These are phyloP conservation scores for Cyphomyrus plagiostoma DNA, from an alignment of 2,113 vertebrate species.

Conservation along the genomic window DNA sequence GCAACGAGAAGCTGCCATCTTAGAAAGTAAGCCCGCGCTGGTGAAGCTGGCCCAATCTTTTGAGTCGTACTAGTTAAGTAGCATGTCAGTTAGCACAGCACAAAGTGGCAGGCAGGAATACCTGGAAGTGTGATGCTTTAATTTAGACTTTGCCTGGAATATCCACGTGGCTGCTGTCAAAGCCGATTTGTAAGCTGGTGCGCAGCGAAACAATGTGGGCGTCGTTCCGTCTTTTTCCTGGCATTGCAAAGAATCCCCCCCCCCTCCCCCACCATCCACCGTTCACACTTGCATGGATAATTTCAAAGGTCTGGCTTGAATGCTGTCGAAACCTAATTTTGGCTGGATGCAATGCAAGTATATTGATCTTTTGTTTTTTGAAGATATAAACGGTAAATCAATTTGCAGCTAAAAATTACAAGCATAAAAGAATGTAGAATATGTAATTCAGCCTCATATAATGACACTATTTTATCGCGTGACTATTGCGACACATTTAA, in stretches of 20 bases:
- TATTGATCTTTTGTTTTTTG: constrained; percentile 71
- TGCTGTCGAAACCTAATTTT: constrained; percentile 65
- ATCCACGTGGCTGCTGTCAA: neutral
- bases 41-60: neutral
- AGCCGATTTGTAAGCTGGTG: neutral
- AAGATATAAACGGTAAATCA: constrained; percentile 67
- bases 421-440: neutral
- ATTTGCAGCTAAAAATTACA: constrained; percentile 57
- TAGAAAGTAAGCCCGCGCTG: neutral
- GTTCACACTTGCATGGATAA: constrained; percentile 62
- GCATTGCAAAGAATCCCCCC: constrained; percentile 13
- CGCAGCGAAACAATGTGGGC: constrained; percentile 2
- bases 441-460: neutral
- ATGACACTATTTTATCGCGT: neutral
- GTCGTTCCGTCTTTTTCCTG: constrained; percentile 3
- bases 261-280: neutral
- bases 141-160: constrained; percentile 8
- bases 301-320: constrained; percentile 65
- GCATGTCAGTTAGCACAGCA: neutral
- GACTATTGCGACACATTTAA: neutral
- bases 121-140: neutral
- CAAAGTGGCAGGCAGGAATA: neutral
- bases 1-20: neutral
- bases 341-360: constrained; percentile 68
- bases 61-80: neutral